Conservation (phyloP, 2,113 vertebrate genomes). For the Centropus bengalensis region DNA sequence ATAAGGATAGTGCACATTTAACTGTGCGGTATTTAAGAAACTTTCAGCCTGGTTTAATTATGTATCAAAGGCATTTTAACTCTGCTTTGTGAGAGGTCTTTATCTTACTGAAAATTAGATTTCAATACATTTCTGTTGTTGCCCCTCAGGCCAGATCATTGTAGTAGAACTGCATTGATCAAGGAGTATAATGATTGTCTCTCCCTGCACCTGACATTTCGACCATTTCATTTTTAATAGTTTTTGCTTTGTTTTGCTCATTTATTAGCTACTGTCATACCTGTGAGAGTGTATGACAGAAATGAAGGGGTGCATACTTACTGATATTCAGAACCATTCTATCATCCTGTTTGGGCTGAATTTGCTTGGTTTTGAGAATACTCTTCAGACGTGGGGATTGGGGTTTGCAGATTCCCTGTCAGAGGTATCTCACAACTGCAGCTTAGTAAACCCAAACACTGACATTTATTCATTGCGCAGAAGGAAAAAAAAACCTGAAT, state of each 20-base stretch:
- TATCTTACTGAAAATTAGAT: background rate
- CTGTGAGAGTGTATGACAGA: background rate
- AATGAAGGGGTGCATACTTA: background rate
- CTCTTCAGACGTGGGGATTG: background rate
- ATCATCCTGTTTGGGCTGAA: background rate
- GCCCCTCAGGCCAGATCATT: background rate
- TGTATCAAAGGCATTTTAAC: background rate
- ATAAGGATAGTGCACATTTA: background rate
- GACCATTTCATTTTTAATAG: slow-evolving; percentile 23
- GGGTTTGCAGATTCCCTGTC: background rate
- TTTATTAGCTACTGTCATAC: background rate
- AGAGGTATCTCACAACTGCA: slow-evolving; percentile 35
- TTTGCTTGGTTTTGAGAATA: background rate
- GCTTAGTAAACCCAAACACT: background rate
- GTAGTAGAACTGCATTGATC: background rate
- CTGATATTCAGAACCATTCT: background rate
- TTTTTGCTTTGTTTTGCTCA: slow-evolving; percentile 23
- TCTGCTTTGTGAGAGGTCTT: background rate
- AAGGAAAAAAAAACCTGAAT: background rate
- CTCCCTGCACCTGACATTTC: background rate
- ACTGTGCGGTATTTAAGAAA: background rate
- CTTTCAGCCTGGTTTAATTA: background rate
- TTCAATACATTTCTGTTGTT: background rate
- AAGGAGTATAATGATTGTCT: background rate
- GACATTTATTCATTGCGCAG: background rate